A percentile compares a stretch with the other conserved stretches of the same genome.
These are phyloP conservation scores for Cotesia chilonis DNA, from an alignment of 1,140 invertebrate genomes.

Conservation along the genomic window DNA sequence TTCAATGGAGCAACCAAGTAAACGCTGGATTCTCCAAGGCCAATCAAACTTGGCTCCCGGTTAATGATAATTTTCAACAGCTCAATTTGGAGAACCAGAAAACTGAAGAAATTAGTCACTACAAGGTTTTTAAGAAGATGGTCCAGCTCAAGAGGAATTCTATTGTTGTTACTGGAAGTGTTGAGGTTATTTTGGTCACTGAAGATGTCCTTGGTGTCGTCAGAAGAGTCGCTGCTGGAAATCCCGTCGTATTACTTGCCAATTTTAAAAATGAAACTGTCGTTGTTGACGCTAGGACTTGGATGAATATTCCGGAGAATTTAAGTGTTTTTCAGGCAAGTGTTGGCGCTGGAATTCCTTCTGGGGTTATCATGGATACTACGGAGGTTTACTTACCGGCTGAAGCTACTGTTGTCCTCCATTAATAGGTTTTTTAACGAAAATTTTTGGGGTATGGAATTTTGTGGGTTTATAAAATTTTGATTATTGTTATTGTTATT, in stretches of 20 bases:
- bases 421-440: not conserved
- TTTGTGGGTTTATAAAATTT: no score
- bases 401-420: conserved; percentile 37
- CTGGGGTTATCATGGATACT: conserved; percentile 33
- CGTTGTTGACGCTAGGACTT: conserved; percentile 42
- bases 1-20: conserved; percentile 75
- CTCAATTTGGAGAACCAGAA: conserved; percentile 66
- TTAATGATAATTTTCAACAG: conserved; percentile 68
- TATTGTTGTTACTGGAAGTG: not conserved
- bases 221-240: conserved; percentile 30
- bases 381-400: conserved; percentile 31
- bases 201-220: conserved; percentile 56
- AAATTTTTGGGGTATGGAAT: no score
- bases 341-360: conserved; percentile 26
- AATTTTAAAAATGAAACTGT: conserved; percentile 42
- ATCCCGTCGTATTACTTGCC: conserved; percentile 42
- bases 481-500: no score
- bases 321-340: conserved; percentile 31
- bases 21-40: conserved; percentile 73
- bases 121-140: conserved; percentile 60
- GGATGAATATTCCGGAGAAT: conserved; percentile 45
- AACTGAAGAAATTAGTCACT: conserved; percentile 58
- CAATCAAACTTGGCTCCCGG: conserved; percentile 71
- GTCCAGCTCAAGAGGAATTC: conserved; percentile 36
- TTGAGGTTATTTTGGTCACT: conserved; percentile 46